phyloP scores from a whole-genome alignment of 2,888 invertebrate genomes.

The Clusia tigrina region DNA sequence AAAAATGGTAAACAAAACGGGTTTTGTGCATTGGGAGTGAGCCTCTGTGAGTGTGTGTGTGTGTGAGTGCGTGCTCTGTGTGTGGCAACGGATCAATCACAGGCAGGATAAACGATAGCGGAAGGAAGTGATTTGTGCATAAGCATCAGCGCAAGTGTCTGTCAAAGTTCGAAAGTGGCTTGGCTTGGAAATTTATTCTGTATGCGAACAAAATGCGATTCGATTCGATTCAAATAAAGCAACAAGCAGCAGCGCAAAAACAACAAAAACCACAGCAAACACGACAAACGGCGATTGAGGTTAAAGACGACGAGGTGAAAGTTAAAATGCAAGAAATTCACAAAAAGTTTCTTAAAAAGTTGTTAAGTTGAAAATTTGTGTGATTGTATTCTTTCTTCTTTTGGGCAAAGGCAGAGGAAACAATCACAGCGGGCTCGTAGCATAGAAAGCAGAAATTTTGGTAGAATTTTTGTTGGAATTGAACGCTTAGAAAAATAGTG shows the following conservation, averaged over 20 bases:
- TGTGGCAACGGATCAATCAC: not conserved
- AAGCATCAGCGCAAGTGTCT: not conserved
- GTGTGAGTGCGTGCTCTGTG: slow-evolving; percentile 10
- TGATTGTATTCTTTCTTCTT: not conserved
- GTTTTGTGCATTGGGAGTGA: not conserved
- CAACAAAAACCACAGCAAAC: not conserved
- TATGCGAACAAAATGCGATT: too few relatives aligned
- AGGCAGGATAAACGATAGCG: not conserved
- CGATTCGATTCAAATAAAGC: slow-evolving; percentile 5
- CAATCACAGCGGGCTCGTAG: not conserved
- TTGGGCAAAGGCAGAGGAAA: too few relatives aligned
- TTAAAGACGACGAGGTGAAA: slow-evolving; percentile 5
- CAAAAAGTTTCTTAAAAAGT: not conserved
- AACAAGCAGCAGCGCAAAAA: not conserved
- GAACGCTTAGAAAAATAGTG: too few relatives aligned
- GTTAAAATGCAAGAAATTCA: not conserved
- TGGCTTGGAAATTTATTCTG: too few relatives aligned
- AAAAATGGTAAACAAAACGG: not conserved
- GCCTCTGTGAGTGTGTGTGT: slow-evolving; percentile 7
- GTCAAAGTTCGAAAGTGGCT: too few relatives aligned
- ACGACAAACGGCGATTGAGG: not conserved
- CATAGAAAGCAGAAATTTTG: not conserved
- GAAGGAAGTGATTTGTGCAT: slow-evolving; percentile 5
- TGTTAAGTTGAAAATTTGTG: not conserved
- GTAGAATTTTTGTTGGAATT: not conserved